Percentiles rank a stretch among this genome's conserved stretches.
Evolutionary conservation across 53 echinoderm and acorn worm genomes (phyloP).

Genomic region (Paracentrotus lividus): DNA sequence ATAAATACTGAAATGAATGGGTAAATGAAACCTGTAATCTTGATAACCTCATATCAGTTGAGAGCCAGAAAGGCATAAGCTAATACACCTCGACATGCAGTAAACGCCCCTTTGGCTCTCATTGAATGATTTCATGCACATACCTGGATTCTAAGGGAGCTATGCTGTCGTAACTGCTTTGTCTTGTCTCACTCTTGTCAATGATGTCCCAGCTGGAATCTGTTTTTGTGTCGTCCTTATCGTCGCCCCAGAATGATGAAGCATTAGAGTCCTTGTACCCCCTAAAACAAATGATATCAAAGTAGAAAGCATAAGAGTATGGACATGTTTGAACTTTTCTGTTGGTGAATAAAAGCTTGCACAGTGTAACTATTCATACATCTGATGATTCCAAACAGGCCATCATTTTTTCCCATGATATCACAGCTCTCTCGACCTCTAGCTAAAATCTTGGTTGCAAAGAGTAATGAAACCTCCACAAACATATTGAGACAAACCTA

Average conservation of each 20-base stretch:
- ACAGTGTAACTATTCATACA: neutral
- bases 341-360: neutral
- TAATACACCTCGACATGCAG: too few relatives aligned
- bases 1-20: neutral
- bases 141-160: slow-evolving; percentile 87
- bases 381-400: too few relatives aligned
- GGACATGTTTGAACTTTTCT: neutral
- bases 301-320: neutral
- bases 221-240: slow-evolving; percentile 73
- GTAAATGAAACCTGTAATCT: too few relatives aligned
- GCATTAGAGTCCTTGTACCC: slow-evolving; percentile 55
- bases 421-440: too few relatives aligned
- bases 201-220: slow-evolving; percentile 86
- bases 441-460: too few relatives aligned
- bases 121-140: neutral
- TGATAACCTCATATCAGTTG: too few relatives aligned
- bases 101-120: too few relatives aligned
- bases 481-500: too few relatives aligned
- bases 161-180: slow-evolving; percentile 85
- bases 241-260: slow-evolving; percentile 62
- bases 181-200: slow-evolving; percentile 81
- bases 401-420: too few relatives aligned
- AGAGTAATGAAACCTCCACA: too few relatives aligned
- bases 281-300: neutral
- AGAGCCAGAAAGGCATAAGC: too few relatives aligned